These are phyloP conservation scores for Antigone vipio DNA, from an alignment of 2,113 vertebrate species.

Conservation along the genomic window DNA sequence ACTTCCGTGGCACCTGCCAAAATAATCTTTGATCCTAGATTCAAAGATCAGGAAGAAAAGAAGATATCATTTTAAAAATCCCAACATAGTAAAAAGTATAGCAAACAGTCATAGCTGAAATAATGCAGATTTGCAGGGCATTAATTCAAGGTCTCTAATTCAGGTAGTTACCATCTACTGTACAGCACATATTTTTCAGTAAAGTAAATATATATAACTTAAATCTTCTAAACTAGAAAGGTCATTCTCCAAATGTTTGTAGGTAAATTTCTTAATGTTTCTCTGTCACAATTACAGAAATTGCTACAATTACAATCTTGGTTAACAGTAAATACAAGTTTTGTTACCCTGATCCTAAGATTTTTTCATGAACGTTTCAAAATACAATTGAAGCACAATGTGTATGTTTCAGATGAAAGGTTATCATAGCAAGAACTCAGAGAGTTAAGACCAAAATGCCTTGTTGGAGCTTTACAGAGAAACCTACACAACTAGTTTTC, in stretches of 20 bases:
- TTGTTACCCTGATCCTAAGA: not conserved
- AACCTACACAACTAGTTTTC: not conserved
- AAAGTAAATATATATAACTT: not conserved
- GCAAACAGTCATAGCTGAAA: not conserved
- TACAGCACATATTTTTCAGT: not conserved
- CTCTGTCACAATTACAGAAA: not conserved
- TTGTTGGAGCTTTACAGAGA: not conserved
- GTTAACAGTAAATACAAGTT: not conserved
- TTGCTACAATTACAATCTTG: not conserved
- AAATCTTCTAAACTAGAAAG: not conserved
- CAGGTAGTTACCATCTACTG: not conserved
- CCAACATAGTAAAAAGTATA: not conserved
- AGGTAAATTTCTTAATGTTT: not conserved
- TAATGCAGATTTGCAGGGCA: not conserved
- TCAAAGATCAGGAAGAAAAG: constrained; percentile 43
- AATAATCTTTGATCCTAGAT: constrained; percentile 86
- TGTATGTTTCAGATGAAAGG: not conserved
- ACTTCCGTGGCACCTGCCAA: constrained; percentile 87
- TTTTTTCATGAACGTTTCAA: not conserved
- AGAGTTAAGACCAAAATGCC: not conserved
- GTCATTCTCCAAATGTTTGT: not conserved
- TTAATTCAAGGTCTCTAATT: not conserved
- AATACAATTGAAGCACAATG: not conserved
- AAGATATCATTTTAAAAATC: not conserved
- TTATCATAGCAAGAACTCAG: not conserved